Base-by-base conservation (phyloP, 2,113 vertebrate species). In the Pedionomus torquatus region DNA sequence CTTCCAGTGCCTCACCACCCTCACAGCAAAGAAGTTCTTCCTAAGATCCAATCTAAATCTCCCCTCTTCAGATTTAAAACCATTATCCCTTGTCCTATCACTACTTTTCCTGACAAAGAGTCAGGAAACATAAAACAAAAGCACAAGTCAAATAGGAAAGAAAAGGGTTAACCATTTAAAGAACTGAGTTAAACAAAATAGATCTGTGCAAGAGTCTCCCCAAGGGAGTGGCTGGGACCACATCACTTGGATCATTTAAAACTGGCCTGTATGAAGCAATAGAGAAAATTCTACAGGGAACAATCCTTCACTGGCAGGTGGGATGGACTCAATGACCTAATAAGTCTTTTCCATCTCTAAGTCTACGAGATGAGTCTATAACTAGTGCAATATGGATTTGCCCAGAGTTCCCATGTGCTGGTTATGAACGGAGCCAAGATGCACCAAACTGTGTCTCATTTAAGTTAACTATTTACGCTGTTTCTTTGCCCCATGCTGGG, bases 301-400 rank as follows among this genome's bases (percentile, higher is more conserved):
- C 96, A 91, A 97, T 96, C 91, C 86, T 79, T 97, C 94, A 87
- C 91, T 95, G 89, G 93, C 96, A 96, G 89, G 91, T 96, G 94
- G 87, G 84, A 88, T 90, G 82, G 75, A 92, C 87, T 96, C 91
- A 68, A 65, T 90, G 95, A 95, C 79, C 83, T 96, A 83, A 60
- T 96, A 90, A 60, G 79, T 57, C 91, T 95, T 96, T 96, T 92
- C 91, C 87, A 92, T 31, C 48, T 43, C 72, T 70, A 63, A 83
- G 75, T 80, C 87, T 51, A 61, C 3, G 18, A 86, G 93, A 96
- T 83, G 87, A 94, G 85, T 41, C 91, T 84, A 11, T 93, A 96
- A 94, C 80, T 85, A 85, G 69, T 84, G 86, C 64, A 86, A 74
- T 60, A 95, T 64, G 69, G 72, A 44, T 93, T 84, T 95, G 91